These are phyloP conservation scores for Crepidodera aurea DNA, from an alignment of 2,888 invertebrate genomes.

Conservation along the genomic window DNA sequence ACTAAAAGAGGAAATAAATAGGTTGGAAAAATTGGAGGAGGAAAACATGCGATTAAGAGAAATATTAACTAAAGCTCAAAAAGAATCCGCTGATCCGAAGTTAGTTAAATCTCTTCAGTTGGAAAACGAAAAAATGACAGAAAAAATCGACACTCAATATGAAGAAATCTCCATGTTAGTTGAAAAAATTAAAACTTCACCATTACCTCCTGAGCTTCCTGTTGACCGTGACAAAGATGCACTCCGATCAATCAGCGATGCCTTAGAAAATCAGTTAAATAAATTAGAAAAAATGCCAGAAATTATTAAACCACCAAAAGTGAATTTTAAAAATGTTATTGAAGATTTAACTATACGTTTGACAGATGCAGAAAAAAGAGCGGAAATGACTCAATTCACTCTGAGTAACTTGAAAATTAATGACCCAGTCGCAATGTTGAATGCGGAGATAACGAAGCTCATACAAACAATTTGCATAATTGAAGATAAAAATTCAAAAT, in stretches of 20 bases:
- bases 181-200: constrained; percentile 45
- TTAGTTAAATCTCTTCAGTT: constrained; percentile 41
- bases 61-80: constrained; percentile 22
- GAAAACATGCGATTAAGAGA: constrained; percentile 39
- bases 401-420: constrained; percentile 42
- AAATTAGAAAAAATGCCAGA: constrained; percentile 15
- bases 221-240: constrained; percentile 50
- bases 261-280: constrained; percentile 50
- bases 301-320: constrained; percentile 18
- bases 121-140: constrained; percentile 48
- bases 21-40: constrained; percentile 21
- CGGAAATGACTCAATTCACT: constrained; percentile 46
- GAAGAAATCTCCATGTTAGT: constrained; percentile 45
- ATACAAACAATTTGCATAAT: constrained; percentile 38
- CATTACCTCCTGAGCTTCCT: constrained; percentile 25
- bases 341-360: constrained; percentile 47
- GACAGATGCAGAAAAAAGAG: constrained; percentile 45
- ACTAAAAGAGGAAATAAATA: constrained; percentile 15
- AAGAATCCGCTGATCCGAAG: constrained; percentile 24
- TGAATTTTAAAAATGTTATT: constrained; percentile 42
- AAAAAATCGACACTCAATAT: constrained; percentile 46
- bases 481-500: constrained; percentile 39
- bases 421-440: constrained; percentile 45
- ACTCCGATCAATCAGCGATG: constrained; percentile 48
- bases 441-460: constrained; percentile 42